A percentile compares a stretch with the other conserved stretches of the same genome.
phyloP scores from a whole-genome alignment of 2,113 vertebrate species.

The Odobenus rosmarus region DNA sequence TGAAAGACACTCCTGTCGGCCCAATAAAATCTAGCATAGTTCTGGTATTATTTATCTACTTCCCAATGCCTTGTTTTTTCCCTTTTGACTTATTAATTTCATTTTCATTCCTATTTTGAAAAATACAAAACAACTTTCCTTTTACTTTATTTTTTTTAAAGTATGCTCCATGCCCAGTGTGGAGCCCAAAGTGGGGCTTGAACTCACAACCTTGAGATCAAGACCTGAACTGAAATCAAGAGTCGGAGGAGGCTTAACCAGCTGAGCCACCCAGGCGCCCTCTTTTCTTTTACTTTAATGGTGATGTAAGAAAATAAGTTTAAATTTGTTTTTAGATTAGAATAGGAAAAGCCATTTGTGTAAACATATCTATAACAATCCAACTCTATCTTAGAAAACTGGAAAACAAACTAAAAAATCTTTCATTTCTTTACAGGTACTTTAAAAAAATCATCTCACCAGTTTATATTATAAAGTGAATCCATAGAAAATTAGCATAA shows the following conservation, averaged over 20 bases:
- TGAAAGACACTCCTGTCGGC: neutral
- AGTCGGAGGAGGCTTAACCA: neutral
- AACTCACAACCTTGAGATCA: neutral
- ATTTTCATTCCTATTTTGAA: conserved; percentile 30
- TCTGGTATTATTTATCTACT: neutral
- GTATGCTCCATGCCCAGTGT: neutral
- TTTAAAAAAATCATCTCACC: conserved; percentile 45
- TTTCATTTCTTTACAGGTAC: conserved; percentile 30
- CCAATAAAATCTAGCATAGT: neutral
- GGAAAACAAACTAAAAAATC: neutral
- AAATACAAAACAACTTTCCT: neutral
- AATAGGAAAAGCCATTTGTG: conserved; percentile 3
- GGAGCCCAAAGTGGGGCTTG: neutral
- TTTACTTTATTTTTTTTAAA: neutral
- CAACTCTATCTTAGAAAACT: neutral
- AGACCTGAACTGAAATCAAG: neutral
- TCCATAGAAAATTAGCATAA: conserved; percentile 78
- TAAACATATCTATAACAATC: conserved; percentile 56
- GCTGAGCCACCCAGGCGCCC: neutral
- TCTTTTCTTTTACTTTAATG: conserved; percentile 31
- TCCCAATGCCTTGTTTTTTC: neutral
- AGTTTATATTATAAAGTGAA: conserved; percentile 69
- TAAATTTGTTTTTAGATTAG: neutral
- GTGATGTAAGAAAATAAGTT: conserved; percentile 4
- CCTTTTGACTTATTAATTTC: neutral